Base-by-base conservation (phyloP, 2,797 vertebrate species). In the Lepus townsendii region DNA sequence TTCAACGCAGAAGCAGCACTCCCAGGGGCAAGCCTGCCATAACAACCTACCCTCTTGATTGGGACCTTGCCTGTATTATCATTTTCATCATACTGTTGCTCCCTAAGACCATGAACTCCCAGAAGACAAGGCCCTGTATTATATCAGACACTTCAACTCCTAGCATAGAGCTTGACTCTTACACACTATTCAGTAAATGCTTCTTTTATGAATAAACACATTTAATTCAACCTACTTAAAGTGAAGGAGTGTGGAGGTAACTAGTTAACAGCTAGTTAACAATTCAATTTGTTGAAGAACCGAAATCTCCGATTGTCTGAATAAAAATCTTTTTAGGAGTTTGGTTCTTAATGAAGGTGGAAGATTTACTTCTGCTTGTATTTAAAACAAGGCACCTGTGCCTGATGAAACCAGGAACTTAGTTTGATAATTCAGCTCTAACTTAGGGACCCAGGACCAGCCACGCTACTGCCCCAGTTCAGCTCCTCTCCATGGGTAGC, bases 351-450 rank as follows among this genome's bases (percentile, higher is more conserved):
- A 66, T 83, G 85, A 72, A 94, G 20, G 19, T 62, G 50, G 35
- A 72, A 85, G 2, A 60, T 63, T 35, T 82, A 35, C 57, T 90
- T 83, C 27, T 76, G 30, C 77, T 90, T 93, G 75, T 65, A 72
- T 83, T 14, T 90, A 52, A 82, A 94, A 85, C 78, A 78, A 79
- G 94, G 65, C 73, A 85, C 57, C 54, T 92, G 60, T 8, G 47
- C 27, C 35, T 4, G 54, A 24, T 14, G 22, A 72, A 75, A 63
- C n/a, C 35, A 50, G 75, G 32, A 32, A 24, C 22, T 22, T 12
- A 50, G 19, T 1, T 32, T 63, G 30, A 68, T 30, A 57, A 27
- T 38, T 2, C 7, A 11, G 30, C 32, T 85, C 42, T 8, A 27
- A 22, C 17, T 54, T 35, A 1, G 20, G 10, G 30, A 42, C 62